Evolutionary conservation across 2,797 vertebrate species (phyloP).

Genomic region (Echiichthys vipera): DNA sequence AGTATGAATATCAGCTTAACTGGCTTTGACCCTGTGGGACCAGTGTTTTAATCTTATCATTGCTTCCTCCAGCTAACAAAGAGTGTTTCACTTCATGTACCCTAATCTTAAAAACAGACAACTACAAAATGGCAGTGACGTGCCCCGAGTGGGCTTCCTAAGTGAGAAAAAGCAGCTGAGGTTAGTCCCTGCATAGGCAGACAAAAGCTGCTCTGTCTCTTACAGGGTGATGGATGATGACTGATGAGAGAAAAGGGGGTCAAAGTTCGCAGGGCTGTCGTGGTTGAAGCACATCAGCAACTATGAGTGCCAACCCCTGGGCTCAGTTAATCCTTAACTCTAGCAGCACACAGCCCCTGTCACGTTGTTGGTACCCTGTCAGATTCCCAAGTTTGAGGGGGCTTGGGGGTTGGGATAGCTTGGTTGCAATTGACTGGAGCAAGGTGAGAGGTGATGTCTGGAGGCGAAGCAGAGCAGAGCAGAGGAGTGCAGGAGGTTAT

Average conservation of each 20-base stretch:
- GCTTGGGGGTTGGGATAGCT: not conserved
- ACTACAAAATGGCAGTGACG: conserved; percentile 57
- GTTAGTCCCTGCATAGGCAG: conserved; percentile 30
- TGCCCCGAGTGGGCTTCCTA: conserved; percentile 51
- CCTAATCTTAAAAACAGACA: conserved; percentile 66
- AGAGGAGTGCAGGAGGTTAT: not conserved
- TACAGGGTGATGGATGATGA: conserved; percentile 74
- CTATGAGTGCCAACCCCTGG: conserved; percentile 3
- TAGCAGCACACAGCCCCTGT: not conserved
- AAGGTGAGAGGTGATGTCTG: conserved; percentile 40
- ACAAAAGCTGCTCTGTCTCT: conserved; percentile 77
- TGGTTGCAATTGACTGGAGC: conserved; percentile 7
- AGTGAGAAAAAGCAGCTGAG: conserved; percentile 72
- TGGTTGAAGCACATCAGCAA: conserved; percentile 51
- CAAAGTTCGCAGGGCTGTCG: conserved; percentile 59
- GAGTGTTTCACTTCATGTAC: conserved; percentile 58
- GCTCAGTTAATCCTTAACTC: conserved; percentile 38
- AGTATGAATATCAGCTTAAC: conserved; percentile 16
- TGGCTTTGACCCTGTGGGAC: not conserved
- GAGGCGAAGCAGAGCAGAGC: conserved; percentile 15
- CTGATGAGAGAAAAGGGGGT: conserved; percentile 70
- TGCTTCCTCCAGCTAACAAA: conserved; percentile 56
- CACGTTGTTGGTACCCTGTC: conserved; percentile 10
- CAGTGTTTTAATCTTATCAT: conserved; percentile 63
- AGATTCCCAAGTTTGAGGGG: conserved; percentile 8